A percentile compares a stretch with the other conserved stretches of the same genome.
phyloP scores from a whole-genome alignment of 2,888 invertebrate species.

The Melanophora roralis region DNA sequence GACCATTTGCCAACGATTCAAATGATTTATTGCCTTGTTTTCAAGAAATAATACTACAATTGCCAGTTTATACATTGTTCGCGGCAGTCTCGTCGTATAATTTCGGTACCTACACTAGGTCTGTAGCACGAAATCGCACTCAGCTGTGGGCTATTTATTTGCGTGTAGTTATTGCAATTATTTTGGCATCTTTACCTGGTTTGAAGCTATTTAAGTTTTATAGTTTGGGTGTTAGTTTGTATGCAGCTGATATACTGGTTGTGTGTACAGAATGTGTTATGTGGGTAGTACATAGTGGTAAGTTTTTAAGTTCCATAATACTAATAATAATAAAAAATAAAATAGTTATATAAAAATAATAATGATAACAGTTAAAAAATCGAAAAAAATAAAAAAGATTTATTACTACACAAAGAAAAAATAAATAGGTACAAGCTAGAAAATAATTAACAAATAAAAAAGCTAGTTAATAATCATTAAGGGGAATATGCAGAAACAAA shows the following conservation, averaged over 20 bases:
- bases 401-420: too few species aligned
- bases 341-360: too few species aligned
- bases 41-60: constrained; percentile 87
- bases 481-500: too few species aligned
- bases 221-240: constrained; percentile 78
- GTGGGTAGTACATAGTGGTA: constrained; percentile 90
- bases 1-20: constrained; percentile 82
- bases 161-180: constrained; percentile 81
- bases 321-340: too few species aligned
- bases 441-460: too few species aligned
- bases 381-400: too few species aligned
- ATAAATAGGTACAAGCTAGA: too few species aligned
- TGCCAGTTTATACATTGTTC: constrained; percentile 85
- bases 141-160: constrained; percentile 82
- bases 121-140: constrained; percentile 80
- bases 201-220: constrained; percentile 83
- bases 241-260: constrained; percentile 84
- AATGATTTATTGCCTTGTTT: constrained; percentile 91
- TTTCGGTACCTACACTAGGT: constrained; percentile 82
- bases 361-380: too few species aligned
- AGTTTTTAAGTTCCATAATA: constrained; percentile 67
- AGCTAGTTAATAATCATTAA: too few species aligned
- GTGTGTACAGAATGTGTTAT: constrained; percentile 84
- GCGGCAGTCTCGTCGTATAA: constrained; percentile 89
- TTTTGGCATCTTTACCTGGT: constrained; percentile 83